Evolutionary conservation across 2,888 invertebrate genomes (phyloP), one percentile per base, ranked within the genome.

Genomic region (Epistrophe grossulariae): DNA sequence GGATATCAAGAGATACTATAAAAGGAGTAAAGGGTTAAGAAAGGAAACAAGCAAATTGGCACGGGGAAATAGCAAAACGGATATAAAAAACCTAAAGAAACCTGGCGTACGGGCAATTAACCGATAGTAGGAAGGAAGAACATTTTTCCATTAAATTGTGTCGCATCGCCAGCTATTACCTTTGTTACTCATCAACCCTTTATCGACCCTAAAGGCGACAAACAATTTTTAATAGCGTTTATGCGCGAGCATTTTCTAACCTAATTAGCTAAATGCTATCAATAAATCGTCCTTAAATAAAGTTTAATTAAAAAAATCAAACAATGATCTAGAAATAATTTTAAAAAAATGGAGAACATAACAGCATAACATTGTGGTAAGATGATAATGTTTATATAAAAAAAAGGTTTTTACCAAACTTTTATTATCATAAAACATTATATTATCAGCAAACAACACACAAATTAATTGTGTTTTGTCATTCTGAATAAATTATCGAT

Each of bases 231-330:
- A 87, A 87, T 79, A 64, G 79, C 85, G 82, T 74, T 87, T 87
- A 87, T 87, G 85, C 82, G 85, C 82, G 74, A 87, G 85, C 85
- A 87, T 87, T 87, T 87, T 64, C 82, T 78, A 74, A 74, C 71
- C 82, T 78, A 82, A 82, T 78, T 81, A 85, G 74, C 74, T 78
- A 81, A 85, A 82, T 71, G 79, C 79, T 78, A 82, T 82, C 85
- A 82, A 87, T 87, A 87, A 87, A 87, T 82, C 82, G 79, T 78
- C 64, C 66, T 50, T 78, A 81, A 83, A 77, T 57, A 78, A 87
- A 83, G 71, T 87, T 82, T 87, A 87, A 87, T 82, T 82, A 82
- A 87, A 78, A 82, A 73, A 73, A 72, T 52, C 19, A 19, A 52
- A 52, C 43, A 43, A 43, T 15, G 38, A 38, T 35, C 8, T 35